Conservation (phyloP, 2,113 vertebrate genomes). For the Halichoeres trimaculatus region DNA sequence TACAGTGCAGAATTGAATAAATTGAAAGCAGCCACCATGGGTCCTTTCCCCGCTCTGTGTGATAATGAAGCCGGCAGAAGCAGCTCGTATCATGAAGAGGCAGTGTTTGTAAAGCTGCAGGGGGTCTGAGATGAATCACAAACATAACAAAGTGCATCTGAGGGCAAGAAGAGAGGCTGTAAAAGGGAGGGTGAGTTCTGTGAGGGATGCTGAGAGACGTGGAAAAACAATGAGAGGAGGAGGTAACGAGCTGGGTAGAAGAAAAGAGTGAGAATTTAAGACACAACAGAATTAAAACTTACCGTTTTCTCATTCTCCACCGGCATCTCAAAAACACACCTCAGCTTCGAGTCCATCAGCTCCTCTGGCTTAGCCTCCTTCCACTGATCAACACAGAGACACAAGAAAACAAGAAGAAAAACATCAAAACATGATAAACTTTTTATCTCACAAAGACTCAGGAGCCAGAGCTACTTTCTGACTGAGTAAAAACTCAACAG, state of each 20-base stretch:
- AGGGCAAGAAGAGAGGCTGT: constrained; percentile 30
- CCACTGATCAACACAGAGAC: constrained; percentile 85
- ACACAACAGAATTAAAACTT: constrained; percentile 40
- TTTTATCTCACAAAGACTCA: neutral
- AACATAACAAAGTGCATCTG: constrained; percentile 57
- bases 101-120: constrained; percentile 49
- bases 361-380: constrained; percentile 99
- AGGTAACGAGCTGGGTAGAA: no score
- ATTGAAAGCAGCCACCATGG: constrained; percentile 59
- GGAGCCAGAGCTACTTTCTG: neutral
- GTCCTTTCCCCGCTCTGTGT: constrained; percentile 25
- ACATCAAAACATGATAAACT: neutral
- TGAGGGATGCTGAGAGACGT: constrained; percentile 1
- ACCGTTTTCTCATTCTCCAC: constrained; percentile 96
- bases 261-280: neutral
- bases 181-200: constrained; percentile 6
- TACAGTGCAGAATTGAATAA: constrained; percentile 48
- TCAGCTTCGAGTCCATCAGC: constrained; percentile 99
- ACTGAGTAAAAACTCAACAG: no score
- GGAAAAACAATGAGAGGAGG: neutral
- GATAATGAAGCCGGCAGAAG: constrained; percentile 21
- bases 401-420: neutral
- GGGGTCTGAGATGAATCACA: constrained; percentile 45
- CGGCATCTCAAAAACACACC: constrained; percentile 98
- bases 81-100: constrained; percentile 32